Conservation (phyloP, 2,888 invertebrate species). For the Volucella zonaria region DNA sequence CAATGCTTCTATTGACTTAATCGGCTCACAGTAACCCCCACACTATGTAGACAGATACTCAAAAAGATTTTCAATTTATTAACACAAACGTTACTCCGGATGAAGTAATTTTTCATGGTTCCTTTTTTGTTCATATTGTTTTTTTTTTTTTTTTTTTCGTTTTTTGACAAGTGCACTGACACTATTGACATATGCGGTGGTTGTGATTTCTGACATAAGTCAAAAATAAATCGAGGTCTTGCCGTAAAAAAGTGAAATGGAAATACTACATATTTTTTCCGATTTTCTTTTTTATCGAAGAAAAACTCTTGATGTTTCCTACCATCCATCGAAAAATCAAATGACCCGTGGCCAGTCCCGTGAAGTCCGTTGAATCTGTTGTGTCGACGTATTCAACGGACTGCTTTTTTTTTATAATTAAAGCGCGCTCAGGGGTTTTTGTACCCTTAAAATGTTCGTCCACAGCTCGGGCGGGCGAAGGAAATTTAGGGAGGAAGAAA, state of each 20-base stretch:
- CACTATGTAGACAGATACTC: conserved; percentile 27
- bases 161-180: conserved; percentile 66
- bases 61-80: conserved; percentile 59
- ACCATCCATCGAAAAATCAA: too few relatives aligned
- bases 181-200: conserved; percentile 39
- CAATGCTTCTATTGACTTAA: conserved; percentile 66
- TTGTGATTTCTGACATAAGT: conserved; percentile 41
- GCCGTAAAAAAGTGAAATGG: neutral
- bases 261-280: too few relatives aligned
- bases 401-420: too few relatives aligned
- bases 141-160: conserved; percentile 4
- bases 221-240: conserved; percentile 11
- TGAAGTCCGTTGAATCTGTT: too few relatives aligned
- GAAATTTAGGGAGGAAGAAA: too few relatives aligned
- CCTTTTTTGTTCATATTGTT: neutral
- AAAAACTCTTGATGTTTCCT: too few relatives aligned
- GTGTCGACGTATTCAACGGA: too few relatives aligned
- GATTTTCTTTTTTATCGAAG: too few relatives aligned
- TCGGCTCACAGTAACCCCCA: conserved; percentile 54
- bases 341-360: too few relatives aligned
- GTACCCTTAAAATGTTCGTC: too few relatives aligned
- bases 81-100: conserved; percentile 49
- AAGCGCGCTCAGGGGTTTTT: too few relatives aligned
- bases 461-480: too few relatives aligned
- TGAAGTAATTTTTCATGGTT: conserved; percentile 72